A percentile compares a stretch with the other conserved stretches of the same genome.
Conservation (phyloP, 1,140 invertebrate species). For the Papilio helenus region DNA sequence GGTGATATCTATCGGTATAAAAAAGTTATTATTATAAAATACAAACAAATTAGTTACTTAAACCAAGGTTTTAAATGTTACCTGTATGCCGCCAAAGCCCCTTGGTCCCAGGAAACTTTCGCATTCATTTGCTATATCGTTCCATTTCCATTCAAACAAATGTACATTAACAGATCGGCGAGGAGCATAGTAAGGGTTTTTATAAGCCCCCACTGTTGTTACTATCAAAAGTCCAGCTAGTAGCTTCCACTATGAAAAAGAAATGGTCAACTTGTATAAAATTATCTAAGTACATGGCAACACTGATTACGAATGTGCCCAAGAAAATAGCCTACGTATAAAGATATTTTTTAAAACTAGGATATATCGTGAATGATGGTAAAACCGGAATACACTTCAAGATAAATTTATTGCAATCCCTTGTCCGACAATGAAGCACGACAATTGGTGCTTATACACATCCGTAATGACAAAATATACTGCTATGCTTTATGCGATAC, state of each 20-base stretch:
- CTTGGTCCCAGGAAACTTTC: constrained; percentile 89
- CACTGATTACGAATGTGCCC: background rate
- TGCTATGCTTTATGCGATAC: background rate
- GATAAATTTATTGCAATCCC: background rate
- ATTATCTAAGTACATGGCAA: background rate
- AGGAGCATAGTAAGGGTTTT: constrained; percentile 66
- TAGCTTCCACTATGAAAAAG: constrained; percentile 32
- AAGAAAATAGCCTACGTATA: too few relatives aligned
- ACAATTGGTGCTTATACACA: background rate
- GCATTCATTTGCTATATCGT: constrained; percentile 92
- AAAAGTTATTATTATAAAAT: background rate
- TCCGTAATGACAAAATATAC: background rate
- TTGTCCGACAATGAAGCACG: background rate
- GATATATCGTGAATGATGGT: background rate
- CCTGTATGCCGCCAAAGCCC: constrained; percentile 74
- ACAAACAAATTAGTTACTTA: background rate
- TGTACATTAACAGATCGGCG: constrained; percentile 87
- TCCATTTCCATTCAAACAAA: constrained; percentile 94
- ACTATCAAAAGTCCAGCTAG: constrained; percentile 25
- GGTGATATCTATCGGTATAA: constrained; percentile 78
- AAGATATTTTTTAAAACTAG: background rate
- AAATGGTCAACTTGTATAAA: too few relatives aligned
- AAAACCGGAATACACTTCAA: background rate
- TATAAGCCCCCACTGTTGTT: constrained; percentile 54
- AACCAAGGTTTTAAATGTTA: constrained; percentile 38